Evolutionary conservation across 2,113 vertebrate species (phyloP).

Genomic region (Reinhardtius hippoglossoides): DNA sequence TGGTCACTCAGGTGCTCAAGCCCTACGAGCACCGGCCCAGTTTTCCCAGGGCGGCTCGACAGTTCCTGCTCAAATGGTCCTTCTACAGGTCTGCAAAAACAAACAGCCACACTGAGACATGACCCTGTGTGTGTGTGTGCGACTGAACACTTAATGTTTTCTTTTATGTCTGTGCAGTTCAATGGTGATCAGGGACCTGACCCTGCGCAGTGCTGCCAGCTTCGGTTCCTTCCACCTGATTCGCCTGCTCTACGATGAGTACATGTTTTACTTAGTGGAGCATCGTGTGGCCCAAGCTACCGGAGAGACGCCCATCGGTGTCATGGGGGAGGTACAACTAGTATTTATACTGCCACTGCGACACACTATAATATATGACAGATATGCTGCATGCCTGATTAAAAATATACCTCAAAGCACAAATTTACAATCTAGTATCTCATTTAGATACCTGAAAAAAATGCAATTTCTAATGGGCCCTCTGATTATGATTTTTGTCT

Average conservation of each 20-base stretch:
- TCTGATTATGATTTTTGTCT: constrained; percentile 30
- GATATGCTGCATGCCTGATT: too few species aligned
- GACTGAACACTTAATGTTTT: not conserved
- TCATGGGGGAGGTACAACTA: constrained; percentile 93
- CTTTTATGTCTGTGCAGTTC: constrained; percentile 81
- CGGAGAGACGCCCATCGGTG: constrained; percentile 93
- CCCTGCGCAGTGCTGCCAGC: constrained; percentile 96
- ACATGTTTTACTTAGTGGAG: constrained; percentile 99
- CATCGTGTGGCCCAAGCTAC: constrained; percentile 95
- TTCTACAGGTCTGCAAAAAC: constrained; percentile 90
- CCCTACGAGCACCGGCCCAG: constrained; percentile 91
- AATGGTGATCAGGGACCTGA: constrained; percentile 98
- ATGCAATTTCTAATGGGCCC: not conserved
- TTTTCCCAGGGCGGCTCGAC: constrained; percentile 94
- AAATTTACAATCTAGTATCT: not conserved
- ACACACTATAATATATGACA: too few species aligned
- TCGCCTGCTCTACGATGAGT: constrained; percentile 96
- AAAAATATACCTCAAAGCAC: too few species aligned
- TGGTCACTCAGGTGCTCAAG: constrained; percentile 94
- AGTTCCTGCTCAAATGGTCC: constrained; percentile 98
- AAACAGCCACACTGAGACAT: not conserved
- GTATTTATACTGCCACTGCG: too few species aligned
- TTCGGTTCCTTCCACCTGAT: constrained; percentile 99
- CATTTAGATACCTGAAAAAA: not conserved
- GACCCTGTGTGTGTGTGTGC: not conserved